A percentile compares a stretch with the other conserved stretches of the same genome.
phyloP scores from a whole-genome alignment of 2,113 vertebrate species.

The Malurus elegans region DNA sequence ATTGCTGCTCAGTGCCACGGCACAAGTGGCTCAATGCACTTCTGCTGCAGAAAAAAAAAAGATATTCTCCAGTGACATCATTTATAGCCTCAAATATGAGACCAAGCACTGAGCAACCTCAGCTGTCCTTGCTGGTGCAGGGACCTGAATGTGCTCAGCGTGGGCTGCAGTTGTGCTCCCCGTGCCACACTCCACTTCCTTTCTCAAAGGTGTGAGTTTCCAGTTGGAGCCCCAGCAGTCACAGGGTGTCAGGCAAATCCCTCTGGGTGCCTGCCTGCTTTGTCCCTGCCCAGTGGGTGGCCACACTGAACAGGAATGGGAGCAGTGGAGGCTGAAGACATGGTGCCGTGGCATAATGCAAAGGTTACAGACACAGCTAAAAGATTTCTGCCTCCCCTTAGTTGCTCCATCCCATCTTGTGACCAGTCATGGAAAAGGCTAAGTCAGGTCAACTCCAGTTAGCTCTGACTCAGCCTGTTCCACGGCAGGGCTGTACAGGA shows the following conservation, averaged over 20 bases:
- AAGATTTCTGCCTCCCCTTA: background rate
- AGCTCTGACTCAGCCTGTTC: background rate
- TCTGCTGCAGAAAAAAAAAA: background rate
- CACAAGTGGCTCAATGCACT: background rate
- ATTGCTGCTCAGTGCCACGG: background rate
- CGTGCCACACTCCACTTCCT: background rate
- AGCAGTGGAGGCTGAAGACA: background rate
- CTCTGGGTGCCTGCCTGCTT: background rate
- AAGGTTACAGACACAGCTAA: background rate
- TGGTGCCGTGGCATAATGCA: fast-evolving
- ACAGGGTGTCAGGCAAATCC: background rate
- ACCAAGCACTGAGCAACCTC: background rate
- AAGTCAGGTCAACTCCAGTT: background rate
- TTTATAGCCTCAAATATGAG: background rate
- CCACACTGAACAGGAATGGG: background rate
- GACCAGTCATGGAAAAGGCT: background rate
- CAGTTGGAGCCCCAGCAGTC: background rate
- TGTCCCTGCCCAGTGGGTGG: background rate
- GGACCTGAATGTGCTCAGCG: background rate
- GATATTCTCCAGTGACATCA: fast-evolving
- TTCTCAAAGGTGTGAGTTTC: background rate
- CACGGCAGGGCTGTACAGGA: background rate
- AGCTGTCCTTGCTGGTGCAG: background rate
- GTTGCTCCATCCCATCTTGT: background rate
- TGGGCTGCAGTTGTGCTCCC: background rate